Conservation (phyloP, 2,113 vertebrate species). For the Siphamia tubifer region DNA sequence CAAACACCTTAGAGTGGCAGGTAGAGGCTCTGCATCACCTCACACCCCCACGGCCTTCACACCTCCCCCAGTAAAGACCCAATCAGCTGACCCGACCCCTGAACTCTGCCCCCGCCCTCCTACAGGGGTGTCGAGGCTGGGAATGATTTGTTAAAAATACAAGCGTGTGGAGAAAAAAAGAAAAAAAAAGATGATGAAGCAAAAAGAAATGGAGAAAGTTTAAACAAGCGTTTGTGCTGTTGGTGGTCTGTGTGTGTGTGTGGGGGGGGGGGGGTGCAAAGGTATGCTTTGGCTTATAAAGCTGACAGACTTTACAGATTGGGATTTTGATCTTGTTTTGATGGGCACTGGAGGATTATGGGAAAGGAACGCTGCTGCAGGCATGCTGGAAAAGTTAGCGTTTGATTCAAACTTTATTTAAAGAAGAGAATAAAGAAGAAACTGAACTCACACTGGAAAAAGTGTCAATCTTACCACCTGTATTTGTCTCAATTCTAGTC, state of each 20-base stretch:
- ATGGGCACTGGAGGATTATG: slow-evolving; percentile 23
- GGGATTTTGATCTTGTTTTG: slow-evolving; percentile 50
- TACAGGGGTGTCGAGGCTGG: slow-evolving; percentile 48
- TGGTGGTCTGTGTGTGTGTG: slow-evolving; percentile 78
- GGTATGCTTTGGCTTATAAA: slow-evolving; percentile 50
- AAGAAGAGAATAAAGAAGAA: too few species aligned
- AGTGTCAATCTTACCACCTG: too few species aligned
- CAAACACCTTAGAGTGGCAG: slow-evolving; percentile 74
- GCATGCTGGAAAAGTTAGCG: too few species aligned
- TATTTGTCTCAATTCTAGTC: too few species aligned
- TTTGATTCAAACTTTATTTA: too few species aligned
- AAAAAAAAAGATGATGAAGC: slow-evolving; percentile 44
- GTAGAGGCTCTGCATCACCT: slow-evolving; percentile 71
- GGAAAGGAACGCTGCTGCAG: background rate
- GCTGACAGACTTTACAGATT: slow-evolving; percentile 55
- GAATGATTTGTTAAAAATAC: slow-evolving; percentile 77
- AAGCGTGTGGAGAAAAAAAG: slow-evolving; percentile 26
- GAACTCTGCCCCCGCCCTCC: slow-evolving; percentile 64
- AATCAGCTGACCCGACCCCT: slow-evolving; percentile 66
- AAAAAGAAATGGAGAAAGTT: slow-evolving; percentile 53
- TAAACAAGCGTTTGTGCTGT: slow-evolving; percentile 73
- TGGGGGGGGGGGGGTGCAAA: slow-evolving; percentile 30
- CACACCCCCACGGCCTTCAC: slow-evolving; percentile 66
- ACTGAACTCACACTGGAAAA: too few species aligned
- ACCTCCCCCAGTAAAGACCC: too few species aligned